Evolutionary conservation across 2,888 invertebrate genomes (phyloP).

Genomic region (Drosophila suboccidentalis): DNA sequence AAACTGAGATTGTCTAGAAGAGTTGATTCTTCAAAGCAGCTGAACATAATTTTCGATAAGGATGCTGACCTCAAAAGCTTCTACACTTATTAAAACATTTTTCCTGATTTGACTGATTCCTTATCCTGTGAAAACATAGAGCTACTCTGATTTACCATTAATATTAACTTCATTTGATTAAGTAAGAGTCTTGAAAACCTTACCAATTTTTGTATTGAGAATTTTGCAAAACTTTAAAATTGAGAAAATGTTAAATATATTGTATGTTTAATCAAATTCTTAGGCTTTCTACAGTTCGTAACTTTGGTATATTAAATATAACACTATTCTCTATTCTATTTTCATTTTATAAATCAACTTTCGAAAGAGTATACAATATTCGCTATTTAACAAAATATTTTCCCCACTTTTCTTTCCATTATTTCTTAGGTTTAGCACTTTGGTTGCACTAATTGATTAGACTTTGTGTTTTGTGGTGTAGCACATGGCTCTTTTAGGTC

Average conservation of each 20-base stretch:
- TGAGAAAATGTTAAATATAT: too few species aligned
- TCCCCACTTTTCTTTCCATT: neutral
- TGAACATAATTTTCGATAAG: neutral
- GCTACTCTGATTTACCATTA: too few species aligned
- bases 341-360: too few species aligned
- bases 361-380: constrained; percentile 22
- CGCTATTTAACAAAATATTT: neutral
- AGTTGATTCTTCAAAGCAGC: neutral
- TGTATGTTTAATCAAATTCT: too few species aligned
- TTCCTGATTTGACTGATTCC: neutral
- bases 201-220: too few species aligned
- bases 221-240: too few species aligned
- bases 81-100: neutral
- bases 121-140: too few species aligned
- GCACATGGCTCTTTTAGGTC: constrained; percentile 49
- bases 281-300: too few species aligned
- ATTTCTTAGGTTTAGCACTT: constrained; percentile 5
- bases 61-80: neutral
- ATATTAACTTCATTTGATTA: too few species aligned
- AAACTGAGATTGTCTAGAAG: neutral
- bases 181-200: too few species aligned
- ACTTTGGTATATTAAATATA: too few species aligned
- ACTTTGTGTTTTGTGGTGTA: constrained; percentile 44
- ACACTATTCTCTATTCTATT: too few species aligned
- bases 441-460: constrained; percentile 62